phyloP scores from a whole-genome alignment of 2,113 vertebrate genomes.

The Microcebus lehilahytsara region DNA sequence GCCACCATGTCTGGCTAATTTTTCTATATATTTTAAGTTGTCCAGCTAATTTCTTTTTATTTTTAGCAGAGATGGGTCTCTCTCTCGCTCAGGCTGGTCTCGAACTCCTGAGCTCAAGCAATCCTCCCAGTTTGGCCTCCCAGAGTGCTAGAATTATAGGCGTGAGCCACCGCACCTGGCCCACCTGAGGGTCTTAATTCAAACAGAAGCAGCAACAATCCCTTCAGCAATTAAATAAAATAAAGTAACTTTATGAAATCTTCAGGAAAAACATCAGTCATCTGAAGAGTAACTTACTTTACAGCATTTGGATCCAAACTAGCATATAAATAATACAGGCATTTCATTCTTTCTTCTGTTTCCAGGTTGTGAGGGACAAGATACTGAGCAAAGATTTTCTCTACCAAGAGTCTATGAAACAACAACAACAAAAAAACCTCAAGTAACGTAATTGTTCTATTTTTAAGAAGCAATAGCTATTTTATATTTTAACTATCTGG shows the following conservation, averaged over 20 bases:
- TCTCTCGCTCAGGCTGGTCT: too few species aligned
- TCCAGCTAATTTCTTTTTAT: too few species aligned
- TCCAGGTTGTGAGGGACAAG: constrained; percentile 98
- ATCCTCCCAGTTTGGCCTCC: too few species aligned
- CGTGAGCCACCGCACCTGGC: too few species aligned
- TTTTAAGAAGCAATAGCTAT: background rate
- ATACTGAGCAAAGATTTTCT: constrained; percentile 99
- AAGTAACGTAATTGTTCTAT: background rate
- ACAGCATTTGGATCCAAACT: constrained; percentile 99
- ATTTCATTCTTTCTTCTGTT: constrained; percentile 99
- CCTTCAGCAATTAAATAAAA: background rate
- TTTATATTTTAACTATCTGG: background rate
- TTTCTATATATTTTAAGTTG: too few species aligned
- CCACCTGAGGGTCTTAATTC: background rate
- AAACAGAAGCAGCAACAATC: constrained; percentile 30
- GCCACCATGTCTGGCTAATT: too few species aligned
- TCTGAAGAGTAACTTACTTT: constrained; percentile 90
- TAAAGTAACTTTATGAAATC: constrained; percentile 32
- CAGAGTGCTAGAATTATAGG: too few species aligned
- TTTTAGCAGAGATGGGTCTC: too few species aligned
- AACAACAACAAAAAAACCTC: constrained; percentile 42
- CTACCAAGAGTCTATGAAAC: constrained; percentile 92
- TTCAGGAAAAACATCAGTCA: background rate
- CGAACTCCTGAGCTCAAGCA: too few species aligned
- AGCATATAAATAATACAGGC: constrained; percentile 99